Evolutionary conservation across 2,888 invertebrate species (phyloP).

Genomic region (Anthophora plumipes): DNA sequence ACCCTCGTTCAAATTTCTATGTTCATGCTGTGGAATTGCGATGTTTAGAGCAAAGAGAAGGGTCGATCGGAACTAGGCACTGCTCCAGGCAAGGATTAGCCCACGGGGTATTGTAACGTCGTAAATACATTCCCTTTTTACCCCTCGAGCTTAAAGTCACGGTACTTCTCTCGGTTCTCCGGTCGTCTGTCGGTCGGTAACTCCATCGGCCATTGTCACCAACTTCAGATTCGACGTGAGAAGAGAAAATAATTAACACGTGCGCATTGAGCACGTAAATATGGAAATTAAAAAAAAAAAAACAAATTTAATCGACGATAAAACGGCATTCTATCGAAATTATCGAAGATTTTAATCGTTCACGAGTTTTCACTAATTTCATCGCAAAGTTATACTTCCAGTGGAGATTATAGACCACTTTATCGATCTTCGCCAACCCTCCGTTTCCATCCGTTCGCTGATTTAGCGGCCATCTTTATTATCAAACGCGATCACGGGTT

Average conservation of each 20-base stretch:
- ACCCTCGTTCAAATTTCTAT: constrained; percentile 50
- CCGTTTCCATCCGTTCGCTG: constrained; percentile 10
- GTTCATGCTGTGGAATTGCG: constrained; percentile 53
- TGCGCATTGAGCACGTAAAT: neutral
- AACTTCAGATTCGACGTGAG: constrained; percentile 54
- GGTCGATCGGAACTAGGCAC: constrained; percentile 68
- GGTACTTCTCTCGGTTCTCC: constrained; percentile 44
- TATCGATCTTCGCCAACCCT: constrained; percentile 36
- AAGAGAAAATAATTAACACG: constrained; percentile 36
- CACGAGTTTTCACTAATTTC: neutral
- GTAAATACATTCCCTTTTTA: constrained; percentile 82
- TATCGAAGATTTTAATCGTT: neutral
- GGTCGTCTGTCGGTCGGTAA: constrained; percentile 67
- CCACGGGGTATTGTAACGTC: constrained; percentile 84
- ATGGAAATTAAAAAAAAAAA: too few species aligned
- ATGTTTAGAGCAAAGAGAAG: constrained; percentile 61
- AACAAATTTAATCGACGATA: too few species aligned
- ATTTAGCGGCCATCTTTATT: constrained; percentile 42
- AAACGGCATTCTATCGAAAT: neutral
- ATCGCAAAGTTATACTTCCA: neutral
- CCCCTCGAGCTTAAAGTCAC: constrained; percentile 67
- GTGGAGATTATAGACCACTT: neutral
- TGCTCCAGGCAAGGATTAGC: constrained; percentile 81
- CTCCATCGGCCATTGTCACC: constrained; percentile 72
- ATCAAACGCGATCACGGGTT: constrained; percentile 59